These are phyloP conservation scores for Ateles fusciceps DNA, from an alignment of 2,797 vertebrate genomes.

Conservation along the genomic window DNA sequence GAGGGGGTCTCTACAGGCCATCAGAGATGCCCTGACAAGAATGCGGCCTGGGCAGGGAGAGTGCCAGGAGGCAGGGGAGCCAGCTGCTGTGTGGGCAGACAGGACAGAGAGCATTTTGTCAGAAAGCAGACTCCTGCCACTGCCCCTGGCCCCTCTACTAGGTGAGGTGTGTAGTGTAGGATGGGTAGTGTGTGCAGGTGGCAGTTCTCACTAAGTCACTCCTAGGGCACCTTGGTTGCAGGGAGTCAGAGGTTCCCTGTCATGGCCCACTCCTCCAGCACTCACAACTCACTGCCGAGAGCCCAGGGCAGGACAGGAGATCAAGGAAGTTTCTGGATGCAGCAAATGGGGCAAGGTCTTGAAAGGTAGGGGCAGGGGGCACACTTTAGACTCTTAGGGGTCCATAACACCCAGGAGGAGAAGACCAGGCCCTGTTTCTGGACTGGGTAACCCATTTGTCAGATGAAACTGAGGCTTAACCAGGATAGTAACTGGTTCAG, in stretches of 20 bases:
- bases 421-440: background rate
- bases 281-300: background rate
- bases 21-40: background rate
- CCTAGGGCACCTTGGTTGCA: background rate
- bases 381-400: background rate
- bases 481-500: background rate
- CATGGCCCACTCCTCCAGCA: background rate
- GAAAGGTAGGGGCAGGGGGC: background rate
- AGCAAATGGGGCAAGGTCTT: background rate
- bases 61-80: background rate
- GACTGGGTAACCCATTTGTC: background rate
- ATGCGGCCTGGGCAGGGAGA: background rate
- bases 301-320: background rate
- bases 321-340: background rate
- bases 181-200: background rate
- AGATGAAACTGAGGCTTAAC: background rate
- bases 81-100: background rate
- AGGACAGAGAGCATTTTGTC: background rate
- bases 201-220: background rate
- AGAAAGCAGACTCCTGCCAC: background rate
- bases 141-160: background rate
- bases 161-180: background rate
- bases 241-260: background rate
- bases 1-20: background rate
- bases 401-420: background rate